A percentile compares a stretch with the other conserved stretches of the same genome.
phyloP scores from a whole-genome alignment of 2,797 vertebrate species.

The Xerus rutilus region DNA sequence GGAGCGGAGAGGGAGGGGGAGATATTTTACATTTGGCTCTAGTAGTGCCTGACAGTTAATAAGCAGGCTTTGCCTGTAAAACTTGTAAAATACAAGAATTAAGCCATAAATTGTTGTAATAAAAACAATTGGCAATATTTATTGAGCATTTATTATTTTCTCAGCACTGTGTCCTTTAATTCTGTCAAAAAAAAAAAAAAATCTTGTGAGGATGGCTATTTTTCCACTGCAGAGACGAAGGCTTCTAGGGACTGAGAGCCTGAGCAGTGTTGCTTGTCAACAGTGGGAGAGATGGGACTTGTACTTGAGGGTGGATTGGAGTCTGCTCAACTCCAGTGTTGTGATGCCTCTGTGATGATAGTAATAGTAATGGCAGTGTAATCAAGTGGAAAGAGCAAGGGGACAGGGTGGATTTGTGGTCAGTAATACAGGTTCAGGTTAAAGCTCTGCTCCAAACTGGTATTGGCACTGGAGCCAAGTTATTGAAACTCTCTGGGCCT shows the following conservation, averaged over 20 bases:
- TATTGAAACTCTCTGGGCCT: background rate
- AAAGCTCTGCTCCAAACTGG: background rate
- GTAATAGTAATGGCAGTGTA: no score
- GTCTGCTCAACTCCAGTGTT: background rate
- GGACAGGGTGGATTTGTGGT: background rate
- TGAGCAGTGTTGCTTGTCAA: background rate
- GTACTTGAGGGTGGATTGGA: background rate
- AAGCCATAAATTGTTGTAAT: background rate
- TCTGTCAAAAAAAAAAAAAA: background rate
- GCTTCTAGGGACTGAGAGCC: background rate
- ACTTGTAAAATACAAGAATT: slow-evolving; percentile 15
- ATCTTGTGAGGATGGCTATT: background rate
- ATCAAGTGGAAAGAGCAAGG: background rate
- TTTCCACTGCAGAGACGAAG: background rate
- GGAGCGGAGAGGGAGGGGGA: background rate
- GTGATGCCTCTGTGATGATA: fast-evolving
- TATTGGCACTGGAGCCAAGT: background rate
- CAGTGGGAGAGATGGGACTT: background rate
- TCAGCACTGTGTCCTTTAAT: background rate
- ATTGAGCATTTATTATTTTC: background rate
- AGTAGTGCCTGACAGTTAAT: background rate
- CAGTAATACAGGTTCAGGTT: background rate
- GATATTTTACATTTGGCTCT: background rate
- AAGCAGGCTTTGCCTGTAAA: background rate
- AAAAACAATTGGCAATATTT: slow-evolving; percentile 19